Evolutionary conservation across 2,113 vertebrate species (phyloP), one percentile per base, ranked within the genome.

Genomic region (Hyperopisus bebe): DNA sequence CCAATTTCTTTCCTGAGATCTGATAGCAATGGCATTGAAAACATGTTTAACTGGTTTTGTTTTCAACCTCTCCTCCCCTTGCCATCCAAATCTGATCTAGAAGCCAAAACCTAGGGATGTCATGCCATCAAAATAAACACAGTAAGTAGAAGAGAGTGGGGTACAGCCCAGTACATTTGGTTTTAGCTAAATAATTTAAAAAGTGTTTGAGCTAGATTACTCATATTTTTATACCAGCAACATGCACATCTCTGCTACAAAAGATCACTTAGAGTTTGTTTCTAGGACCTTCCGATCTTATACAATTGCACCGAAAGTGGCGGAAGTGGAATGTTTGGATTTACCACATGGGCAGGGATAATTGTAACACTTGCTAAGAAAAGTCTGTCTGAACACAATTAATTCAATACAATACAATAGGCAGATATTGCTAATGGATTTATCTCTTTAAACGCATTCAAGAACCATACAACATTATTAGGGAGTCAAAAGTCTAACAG

Each of bases 51-150:
- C 21, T 39, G 39, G 42, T 85, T 46, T 74, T 86, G 88, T 88
- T 91, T 90, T 90, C 80, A 90, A 53, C 88, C 90, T 91, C 51
- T 92, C 90, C 91, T 92, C 88, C 90, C 24, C 13, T 66, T 27
- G 58, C n/a, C n/a, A 66, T 66, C n/a, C 58, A 27, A 66, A 66
- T 27, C 58, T 27, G n/a, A 66, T 27, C n/a, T 66, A 66, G 58
- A 27, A 66, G 9, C n/a, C 58, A 66, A 66, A 66, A 27, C 27
- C 58, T 27, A 27, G n/a, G n/a, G 8, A 27, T 27, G 58, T 11
- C 24, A 66, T 66, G n/a, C 2, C 24, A 66, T 66, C 58, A 66
- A 66, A 27, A 66, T 27, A n/a, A 62, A 62, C 4, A 3, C n/a
- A 66, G 62, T 66, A 11, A 3, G 24, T 27, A 27, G 62, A 27